Evolutionary conservation across 2,113 vertebrate species (phyloP).

Genomic region (Catharus fuscescens): DNA sequence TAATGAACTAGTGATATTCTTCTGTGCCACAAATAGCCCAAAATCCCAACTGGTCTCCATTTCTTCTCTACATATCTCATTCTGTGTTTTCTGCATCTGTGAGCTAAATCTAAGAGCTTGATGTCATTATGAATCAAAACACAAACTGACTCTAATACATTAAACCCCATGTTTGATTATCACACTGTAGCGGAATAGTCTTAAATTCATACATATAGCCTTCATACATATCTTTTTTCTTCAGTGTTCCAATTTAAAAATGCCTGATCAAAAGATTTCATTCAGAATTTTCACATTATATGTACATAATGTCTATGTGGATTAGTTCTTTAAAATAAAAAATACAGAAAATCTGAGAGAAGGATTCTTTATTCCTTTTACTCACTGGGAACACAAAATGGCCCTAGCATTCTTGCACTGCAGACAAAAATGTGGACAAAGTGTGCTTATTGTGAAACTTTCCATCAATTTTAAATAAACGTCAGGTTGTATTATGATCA

Average conservation of each 20-base stretch:
- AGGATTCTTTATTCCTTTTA: neutral
- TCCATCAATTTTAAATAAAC: neutral
- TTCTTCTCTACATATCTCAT: neutral
- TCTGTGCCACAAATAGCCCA: neutral
- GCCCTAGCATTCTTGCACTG: neutral
- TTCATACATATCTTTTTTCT: neutral
- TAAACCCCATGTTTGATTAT: neutral
- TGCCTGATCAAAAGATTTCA: neutral
- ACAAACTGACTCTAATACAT: neutral
- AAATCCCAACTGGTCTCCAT: neutral
- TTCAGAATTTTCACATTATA: neutral
- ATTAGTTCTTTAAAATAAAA: neutral
- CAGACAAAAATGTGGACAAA: neutral
- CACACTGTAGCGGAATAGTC: accelerated
- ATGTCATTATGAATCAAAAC: neutral
- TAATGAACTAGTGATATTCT: neutral
- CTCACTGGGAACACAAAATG: neutral
- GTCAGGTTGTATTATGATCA: neutral
- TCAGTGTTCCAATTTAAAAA: neutral
- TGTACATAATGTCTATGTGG: neutral
- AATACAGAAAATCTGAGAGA: neutral
- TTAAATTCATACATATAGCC: neutral
- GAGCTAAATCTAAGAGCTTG: neutral
- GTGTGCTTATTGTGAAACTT: conserved; percentile 4
- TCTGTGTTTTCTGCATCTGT: neutral